These are phyloP conservation scores for Tolypeutes matacus DNA, from an alignment of 2,797 vertebrate genomes.

Conservation along the genomic window DNA sequence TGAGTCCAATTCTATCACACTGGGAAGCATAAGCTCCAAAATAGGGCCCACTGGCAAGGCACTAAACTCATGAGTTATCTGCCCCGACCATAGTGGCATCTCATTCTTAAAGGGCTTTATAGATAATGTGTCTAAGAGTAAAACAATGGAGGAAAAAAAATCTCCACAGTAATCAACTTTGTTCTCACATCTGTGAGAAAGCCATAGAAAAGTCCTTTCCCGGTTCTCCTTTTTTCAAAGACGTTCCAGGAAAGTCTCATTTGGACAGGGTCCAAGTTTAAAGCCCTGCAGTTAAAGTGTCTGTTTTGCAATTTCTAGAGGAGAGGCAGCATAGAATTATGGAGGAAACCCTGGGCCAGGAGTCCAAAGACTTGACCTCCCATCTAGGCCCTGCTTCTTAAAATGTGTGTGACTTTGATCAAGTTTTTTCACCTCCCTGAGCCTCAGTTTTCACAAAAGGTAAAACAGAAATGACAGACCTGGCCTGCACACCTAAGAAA, in stretches of 20 bases:
- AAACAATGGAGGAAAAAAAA: background rate
- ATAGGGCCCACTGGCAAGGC: too few relatives aligned
- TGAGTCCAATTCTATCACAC: too few relatives aligned
- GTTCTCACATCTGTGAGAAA: conserved; percentile 31
- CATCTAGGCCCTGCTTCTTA: background rate
- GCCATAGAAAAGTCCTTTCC: background rate
- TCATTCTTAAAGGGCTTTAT: conserved; percentile 39
- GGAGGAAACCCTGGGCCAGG: background rate
- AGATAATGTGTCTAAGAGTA: background rate
- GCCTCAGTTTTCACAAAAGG: conserved; percentile 46
- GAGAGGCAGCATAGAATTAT: background rate
- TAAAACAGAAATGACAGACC: background rate
- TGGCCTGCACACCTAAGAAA: conserved; percentile 3
- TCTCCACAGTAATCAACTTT: background rate
- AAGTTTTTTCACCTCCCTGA: conserved; percentile 8
- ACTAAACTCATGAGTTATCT: too few relatives aligned
- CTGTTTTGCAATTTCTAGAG: conserved; percentile 1
- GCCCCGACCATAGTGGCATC: background rate
- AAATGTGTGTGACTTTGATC: conserved; percentile 1
- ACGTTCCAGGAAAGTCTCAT: background rate
- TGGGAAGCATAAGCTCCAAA: too few relatives aligned
- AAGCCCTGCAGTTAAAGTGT: background rate
- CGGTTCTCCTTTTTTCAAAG: conserved; percentile 14
- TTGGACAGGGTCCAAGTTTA: conserved; percentile 10
- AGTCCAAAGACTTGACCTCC: conserved; percentile 33